A percentile compares a stretch with the other conserved stretches of the same genome.
phyloP scores from a whole-genome alignment of 2,113 vertebrate species.

The Holacanthus passer region DNA sequence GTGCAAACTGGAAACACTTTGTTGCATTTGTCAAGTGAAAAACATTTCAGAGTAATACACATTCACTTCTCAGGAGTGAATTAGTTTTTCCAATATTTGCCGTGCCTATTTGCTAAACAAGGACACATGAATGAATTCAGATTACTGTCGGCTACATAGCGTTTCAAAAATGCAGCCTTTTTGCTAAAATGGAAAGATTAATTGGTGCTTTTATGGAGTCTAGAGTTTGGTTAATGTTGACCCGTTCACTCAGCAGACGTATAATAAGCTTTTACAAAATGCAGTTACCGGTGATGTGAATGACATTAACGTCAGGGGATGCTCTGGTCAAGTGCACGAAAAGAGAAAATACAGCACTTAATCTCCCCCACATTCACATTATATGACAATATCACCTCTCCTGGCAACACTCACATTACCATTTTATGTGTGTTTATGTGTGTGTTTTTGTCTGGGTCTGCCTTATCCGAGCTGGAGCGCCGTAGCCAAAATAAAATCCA shows the following conservation, averaged over 20 bases:
- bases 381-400: neutral
- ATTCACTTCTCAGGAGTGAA: neutral
- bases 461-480: neutral
- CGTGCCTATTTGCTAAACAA: slow-evolving; percentile 1
- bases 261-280: slow-evolving; percentile 35
- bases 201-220: slow-evolving; percentile 21
- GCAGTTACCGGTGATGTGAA: slow-evolving; percentile 14
- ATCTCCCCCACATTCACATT: neutral
- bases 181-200: slow-evolving; percentile 16
- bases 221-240: slow-evolving; percentile 9
- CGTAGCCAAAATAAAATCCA: neutral
- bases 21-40: neutral
- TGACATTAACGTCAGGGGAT: slow-evolving; percentile 1
- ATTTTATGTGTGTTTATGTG: neutral
- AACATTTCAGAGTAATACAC: slow-evolving; percentile 15
- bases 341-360: slow-evolving; percentile 15
- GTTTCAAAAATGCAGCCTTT: neutral
- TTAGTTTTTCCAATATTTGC: neutral
- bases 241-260: neutral
- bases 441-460: neutral
- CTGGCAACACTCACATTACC: neutral
- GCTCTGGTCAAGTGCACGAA: slow-evolving; percentile 16
- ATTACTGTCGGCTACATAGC: neutral
- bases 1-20: slow-evolving; percentile 10
- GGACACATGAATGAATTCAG: slow-evolving; percentile 21